A percentile compares a stretch with the other conserved stretches of the same genome.
phyloP scores from a whole-genome alignment of 2,888 invertebrate genomes.

The Andrena fulva region DNA sequence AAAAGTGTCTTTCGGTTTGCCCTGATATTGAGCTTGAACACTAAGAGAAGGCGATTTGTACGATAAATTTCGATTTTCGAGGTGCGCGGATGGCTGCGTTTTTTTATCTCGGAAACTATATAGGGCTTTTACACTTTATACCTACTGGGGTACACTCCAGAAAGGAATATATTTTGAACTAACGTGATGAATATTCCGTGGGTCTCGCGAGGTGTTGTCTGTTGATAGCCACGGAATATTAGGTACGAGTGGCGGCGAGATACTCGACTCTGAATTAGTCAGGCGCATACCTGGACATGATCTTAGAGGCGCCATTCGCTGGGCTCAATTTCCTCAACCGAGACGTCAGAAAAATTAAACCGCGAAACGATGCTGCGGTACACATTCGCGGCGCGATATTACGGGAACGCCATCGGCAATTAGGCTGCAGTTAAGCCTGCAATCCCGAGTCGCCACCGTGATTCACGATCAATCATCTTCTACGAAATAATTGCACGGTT shows the following conservation, averaged over 20 bases:
- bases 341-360: conserved; percentile 19
- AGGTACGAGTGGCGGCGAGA: neutral
- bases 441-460: conserved; percentile 18
- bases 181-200: too few relatives aligned
- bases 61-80: too few relatives aligned
- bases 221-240: too few relatives aligned
- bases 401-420: conserved; percentile 21
- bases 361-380: conserved; percentile 17
- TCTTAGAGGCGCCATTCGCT: conserved; percentile 8
- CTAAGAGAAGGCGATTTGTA: too few relatives aligned
- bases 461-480: conserved; percentile 32
- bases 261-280: neutral
- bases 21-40: too few relatives aligned
- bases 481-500: conserved; percentile 16
- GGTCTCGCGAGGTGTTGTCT: too few relatives aligned
- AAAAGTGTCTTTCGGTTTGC: too few relatives aligned
- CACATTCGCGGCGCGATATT: conserved; percentile 9
- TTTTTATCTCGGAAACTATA: too few relatives aligned
- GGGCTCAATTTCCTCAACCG: conserved; percentile 8
- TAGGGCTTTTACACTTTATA: too few relatives aligned
- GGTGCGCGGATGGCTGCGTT: too few relatives aligned
- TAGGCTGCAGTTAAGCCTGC: conserved; percentile 27
- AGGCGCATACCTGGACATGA: neutral
- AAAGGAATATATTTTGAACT: too few relatives aligned
- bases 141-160: too few relatives aligned